phyloP scores from a whole-genome alignment of 2,888 invertebrate genomes.

The Amitus sp. region DNA sequence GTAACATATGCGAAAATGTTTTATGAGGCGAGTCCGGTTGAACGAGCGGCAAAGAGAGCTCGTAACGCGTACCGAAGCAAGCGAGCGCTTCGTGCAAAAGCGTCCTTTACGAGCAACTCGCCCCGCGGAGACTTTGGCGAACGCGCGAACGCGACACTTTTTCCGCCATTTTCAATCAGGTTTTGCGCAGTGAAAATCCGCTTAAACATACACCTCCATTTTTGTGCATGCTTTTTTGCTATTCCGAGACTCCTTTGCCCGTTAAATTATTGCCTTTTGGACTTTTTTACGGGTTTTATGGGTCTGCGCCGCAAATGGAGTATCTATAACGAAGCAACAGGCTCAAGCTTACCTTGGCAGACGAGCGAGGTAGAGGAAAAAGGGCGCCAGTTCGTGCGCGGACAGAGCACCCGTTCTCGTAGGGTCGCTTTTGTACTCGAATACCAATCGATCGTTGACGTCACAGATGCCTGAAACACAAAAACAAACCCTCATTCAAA shows the following conservation, averaged over 20 bases:
- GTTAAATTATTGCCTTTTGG: constrained; percentile 16
- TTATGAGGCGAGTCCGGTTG: constrained; percentile 46
- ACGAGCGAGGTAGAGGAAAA: constrained; percentile 77
- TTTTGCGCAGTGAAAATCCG: constrained; percentile 3
- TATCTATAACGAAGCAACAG: constrained; percentile 19
- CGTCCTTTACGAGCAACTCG: constrained; percentile 29
- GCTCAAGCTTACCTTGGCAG: constrained; percentile 75
- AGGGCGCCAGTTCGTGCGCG: constrained; percentile 76
- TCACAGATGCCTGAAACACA: constrained; percentile 74
- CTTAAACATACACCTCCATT: too few species aligned
- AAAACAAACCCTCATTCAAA: background rate
- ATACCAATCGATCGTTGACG: constrained; percentile 72
- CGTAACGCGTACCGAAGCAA: constrained; percentile 24
- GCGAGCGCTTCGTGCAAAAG: constrained; percentile 22
- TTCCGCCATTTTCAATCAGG: constrained; percentile 26
- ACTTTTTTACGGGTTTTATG: constrained; percentile 19
- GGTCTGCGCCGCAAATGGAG: constrained; percentile 11
- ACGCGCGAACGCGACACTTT: constrained; percentile 20
- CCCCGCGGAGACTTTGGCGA: constrained; percentile 15
- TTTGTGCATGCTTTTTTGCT: too few species aligned
- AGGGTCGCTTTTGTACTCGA: constrained; percentile 73
- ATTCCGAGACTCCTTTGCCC: background rate
- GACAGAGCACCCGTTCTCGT: constrained; percentile 71
- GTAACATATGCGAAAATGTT: constrained; percentile 43
- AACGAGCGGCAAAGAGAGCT: constrained; percentile 29